Base-by-base conservation (phyloP, 1,140 invertebrate species). In the Ridgeia piscesae region DNA sequence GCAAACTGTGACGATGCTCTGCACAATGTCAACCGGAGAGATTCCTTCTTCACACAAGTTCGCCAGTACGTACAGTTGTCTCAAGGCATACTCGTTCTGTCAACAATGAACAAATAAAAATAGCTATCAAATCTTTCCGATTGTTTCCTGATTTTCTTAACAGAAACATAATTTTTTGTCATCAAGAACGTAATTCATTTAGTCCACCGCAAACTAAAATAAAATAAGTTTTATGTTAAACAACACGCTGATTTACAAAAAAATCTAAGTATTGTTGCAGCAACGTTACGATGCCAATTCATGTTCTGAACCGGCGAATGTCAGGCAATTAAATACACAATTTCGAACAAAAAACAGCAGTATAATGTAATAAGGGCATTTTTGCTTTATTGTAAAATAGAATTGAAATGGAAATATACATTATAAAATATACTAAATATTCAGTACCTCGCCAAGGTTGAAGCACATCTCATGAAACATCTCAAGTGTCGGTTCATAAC, bases 11-110 rank as follows among this genome's bases (percentile, higher is more conserved):
- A 77, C 17, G 58, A 77, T 77, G 58, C 58, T 77, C 58, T 77
- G 58, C 11, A 77, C 11, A 21, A 77, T 77, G 58, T 9, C 27
- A 27, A 21, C 27, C 58, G 14, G 11, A 21, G 58, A 27, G 27
- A 95, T 91, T 33, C 94, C 93, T 17, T 92, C 93, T 48, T 96
- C 96, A 93, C 96, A 97, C 58, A 97, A 92, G 93, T 97, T 97
- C n/a, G 92, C 96, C 92, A 97, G 94, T 11, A 95, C 94, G 94
- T 96, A 96, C 48, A 96, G 94, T 50, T 96, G 95, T 91, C 96
- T 95, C 88, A 96, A 92, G 34, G 96, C 96, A 94, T 96, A 96
- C 33, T 95, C 95, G 94, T 96, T 95, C 95, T 96, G 93, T n/a
- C 94, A 94, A 91, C 91, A 34, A 92, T 93, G 91, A 21, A 77